Conservation (phyloP, 2,113 vertebrate species). For the Tragelaphus imberbis region DNA sequence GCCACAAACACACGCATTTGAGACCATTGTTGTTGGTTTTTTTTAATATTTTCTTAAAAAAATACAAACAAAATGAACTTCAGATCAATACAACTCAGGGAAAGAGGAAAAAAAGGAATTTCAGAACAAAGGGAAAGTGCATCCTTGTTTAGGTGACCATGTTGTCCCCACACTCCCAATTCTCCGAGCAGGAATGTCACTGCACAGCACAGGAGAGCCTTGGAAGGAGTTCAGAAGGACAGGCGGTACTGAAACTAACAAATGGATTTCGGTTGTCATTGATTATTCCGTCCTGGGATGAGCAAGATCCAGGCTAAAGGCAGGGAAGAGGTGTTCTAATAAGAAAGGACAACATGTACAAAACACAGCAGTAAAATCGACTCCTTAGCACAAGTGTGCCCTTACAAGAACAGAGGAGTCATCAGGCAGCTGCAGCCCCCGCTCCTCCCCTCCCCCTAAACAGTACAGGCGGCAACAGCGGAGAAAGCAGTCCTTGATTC, state of each 20-base stretch:
- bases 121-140: constrained; percentile 75
- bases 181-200: constrained; percentile 62
- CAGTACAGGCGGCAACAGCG: neutral
- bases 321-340: neutral
- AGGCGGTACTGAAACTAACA: neutral
- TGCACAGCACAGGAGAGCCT: neutral
- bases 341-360: constrained; percentile 15
- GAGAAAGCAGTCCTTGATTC: neutral
- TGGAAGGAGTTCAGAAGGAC: neutral
- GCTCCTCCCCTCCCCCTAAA: constrained; percentile 1
- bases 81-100: constrained; percentile 69
- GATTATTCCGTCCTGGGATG: neutral
- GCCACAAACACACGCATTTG: constrained; percentile 31
- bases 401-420: neutral
- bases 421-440: neutral
- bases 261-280: neutral
- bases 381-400: neutral
- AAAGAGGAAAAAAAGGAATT: constrained; percentile 70
- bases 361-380: constrained; percentile 51
- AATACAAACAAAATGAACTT: constrained; percentile 82
- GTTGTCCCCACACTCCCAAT: constrained; percentile 40
- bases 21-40: constrained; percentile 36
- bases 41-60: constrained; percentile 84
- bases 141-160: constrained; percentile 65
- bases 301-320: neutral